Base-by-base conservation (phyloP, 2,113 vertebrate species). In the Rhea americana region DNA sequence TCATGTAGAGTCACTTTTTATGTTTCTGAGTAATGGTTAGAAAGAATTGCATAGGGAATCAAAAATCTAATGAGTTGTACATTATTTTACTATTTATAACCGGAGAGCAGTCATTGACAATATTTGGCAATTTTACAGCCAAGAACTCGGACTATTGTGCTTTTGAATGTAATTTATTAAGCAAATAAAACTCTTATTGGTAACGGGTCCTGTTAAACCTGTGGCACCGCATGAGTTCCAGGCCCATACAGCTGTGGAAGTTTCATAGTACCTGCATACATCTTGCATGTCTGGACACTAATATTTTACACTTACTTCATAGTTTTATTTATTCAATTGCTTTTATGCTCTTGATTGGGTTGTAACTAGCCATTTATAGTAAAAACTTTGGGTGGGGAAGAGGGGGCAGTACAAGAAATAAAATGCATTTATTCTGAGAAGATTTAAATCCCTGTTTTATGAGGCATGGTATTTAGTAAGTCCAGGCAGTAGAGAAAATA, bases 241-340 rank as follows among this genome's bases (percentile, higher is more conserved):
- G 95, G 89, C 91, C 78, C 26, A 90, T 96, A 95, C 97, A 98
- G 97, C 96, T 98, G 97, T 95, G 93, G 95, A 95, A 63, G 94
- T 92, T 97, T 97, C 86, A 89, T 95, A 95, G 97, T 96, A 97
- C 96, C 96, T 96, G 86, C 94, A 96, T 96, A 96, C 90, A 96
- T 97, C 97, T 97, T 91, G 75, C 76, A 91, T 91, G 98, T 98
- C 98, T 98, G 97, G 96, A 97, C 96, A 97, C 97, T 98, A 93
- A 96, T 98, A 97, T 98, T 98, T 98, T 98, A 98, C 98, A 98
- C 98, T 98, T 98, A 98, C 97, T 98, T 98, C 98, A 98, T 97
- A 85, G 95, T 93, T 97, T 96, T 97, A 97, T 97, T 98, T 98
- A 95, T 97, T 98, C 97, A 96, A 82, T 98, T 95, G 92, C 95